Conservation (phyloP, 2,888 invertebrate species). For the Nezara viridula region DNA sequence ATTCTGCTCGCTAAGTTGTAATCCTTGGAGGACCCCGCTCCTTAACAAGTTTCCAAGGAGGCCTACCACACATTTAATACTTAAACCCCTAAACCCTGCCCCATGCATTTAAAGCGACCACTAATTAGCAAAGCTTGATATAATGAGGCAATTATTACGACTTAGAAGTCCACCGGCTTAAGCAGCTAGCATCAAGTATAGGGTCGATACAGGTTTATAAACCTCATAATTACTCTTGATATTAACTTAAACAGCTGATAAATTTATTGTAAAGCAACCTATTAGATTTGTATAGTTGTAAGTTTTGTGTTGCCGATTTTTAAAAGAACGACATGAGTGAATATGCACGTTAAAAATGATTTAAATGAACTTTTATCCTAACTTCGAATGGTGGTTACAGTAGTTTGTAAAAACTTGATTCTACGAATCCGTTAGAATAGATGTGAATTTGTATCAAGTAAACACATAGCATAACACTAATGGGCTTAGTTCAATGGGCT, state of each 20-base stretch:
- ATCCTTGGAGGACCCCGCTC: slow-evolving; percentile 40
- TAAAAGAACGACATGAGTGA: too few relatives aligned
- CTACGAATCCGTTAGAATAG: too few relatives aligned
- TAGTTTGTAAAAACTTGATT: too few relatives aligned
- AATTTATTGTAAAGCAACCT: background rate
- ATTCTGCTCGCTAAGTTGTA: slow-evolving; percentile 1
- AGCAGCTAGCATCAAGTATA: background rate
- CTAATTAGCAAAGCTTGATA: slow-evolving; percentile 52
- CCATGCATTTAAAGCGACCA: slow-evolving; percentile 54
- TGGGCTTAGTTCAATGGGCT: too few relatives aligned
- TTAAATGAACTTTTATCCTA: too few relatives aligned
- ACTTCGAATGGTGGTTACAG: too few relatives aligned
- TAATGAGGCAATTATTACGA: slow-evolving; percentile 54
- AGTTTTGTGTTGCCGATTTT: too few relatives aligned
- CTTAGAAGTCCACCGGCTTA: background rate
- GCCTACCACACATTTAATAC: slow-evolving; percentile 39
- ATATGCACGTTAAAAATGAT: too few relatives aligned
- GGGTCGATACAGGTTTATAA: background rate
- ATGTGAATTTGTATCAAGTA: too few relatives aligned
- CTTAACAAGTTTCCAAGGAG: slow-evolving; percentile 34
- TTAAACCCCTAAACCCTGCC: slow-evolving; percentile 8
- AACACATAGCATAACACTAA: too few relatives aligned
- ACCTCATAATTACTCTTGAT: background rate
- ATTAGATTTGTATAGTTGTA: too few relatives aligned
- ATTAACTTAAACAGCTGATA: background rate